These are phyloP conservation scores for Anableps anableps DNA, from an alignment of 2,797 vertebrate species.

Conservation along the genomic window DNA sequence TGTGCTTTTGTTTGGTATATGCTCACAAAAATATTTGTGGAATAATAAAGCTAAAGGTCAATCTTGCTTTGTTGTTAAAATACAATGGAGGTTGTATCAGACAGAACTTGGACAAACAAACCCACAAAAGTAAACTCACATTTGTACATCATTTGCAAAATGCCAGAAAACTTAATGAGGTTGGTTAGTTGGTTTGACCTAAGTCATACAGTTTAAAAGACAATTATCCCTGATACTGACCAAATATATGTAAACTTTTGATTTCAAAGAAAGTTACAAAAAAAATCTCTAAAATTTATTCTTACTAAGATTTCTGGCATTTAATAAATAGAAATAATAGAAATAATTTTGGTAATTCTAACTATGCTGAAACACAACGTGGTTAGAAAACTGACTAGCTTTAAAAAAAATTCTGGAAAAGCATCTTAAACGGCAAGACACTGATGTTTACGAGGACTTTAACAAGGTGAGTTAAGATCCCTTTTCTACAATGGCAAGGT, in stretches of 20 bases:
- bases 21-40: neutral
- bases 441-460: neutral
- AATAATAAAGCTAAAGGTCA: neutral
- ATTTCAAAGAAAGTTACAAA: too few relatives aligned
- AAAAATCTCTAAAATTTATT: too few relatives aligned
- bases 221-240: too few relatives aligned
- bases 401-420: neutral
- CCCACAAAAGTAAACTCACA: neutral
- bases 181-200: too few relatives aligned
- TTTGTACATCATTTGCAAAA: neutral
- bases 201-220: too few relatives aligned
- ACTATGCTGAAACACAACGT: too few relatives aligned
- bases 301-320: too few relatives aligned
- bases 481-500: neutral
- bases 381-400: neutral
- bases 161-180: too few relatives aligned
- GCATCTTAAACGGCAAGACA: neutral
- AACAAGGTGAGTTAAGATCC: neutral
- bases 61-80: neutral
- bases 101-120: constrained; percentile 4
- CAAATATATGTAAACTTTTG: too few relatives aligned
- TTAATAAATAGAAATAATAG: too few relatives aligned
- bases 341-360: too few relatives aligned
- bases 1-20: neutral
- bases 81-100: neutral